A percentile compares a stretch with the other conserved stretches of the same genome.
phyloP scores from a whole-genome alignment of 2,797 vertebrate species.

The Phrynocephalus forsythii region DNA sequence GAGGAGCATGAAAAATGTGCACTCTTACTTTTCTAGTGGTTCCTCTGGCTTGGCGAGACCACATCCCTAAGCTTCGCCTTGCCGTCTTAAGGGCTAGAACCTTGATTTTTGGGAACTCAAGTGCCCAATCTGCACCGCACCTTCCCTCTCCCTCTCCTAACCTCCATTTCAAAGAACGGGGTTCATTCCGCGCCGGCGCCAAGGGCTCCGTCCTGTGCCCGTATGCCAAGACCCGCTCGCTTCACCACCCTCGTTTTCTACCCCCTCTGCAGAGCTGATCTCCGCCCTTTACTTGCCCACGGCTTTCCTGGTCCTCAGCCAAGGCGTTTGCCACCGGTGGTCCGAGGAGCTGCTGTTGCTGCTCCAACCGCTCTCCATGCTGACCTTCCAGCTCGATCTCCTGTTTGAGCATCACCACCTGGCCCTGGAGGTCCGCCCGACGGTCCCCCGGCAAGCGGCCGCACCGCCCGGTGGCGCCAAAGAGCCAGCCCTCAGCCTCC shows the following conservation, averaged over 20 bases:
- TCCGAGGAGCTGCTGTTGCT: slow-evolving; percentile 92
- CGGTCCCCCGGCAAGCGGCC: neutral
- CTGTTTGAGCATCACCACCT: slow-evolving; percentile 95
- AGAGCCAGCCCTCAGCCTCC: fast-evolving
- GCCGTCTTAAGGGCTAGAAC: neutral
- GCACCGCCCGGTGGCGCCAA: neutral
- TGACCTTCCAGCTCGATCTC: slow-evolving; percentile 94
- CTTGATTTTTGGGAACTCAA: neutral
- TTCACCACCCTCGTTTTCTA: neutral
- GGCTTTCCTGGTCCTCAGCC: slow-evolving; percentile 88
- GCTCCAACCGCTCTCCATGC: slow-evolving; percentile 92
- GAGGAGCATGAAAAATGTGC: too few relatives aligned
- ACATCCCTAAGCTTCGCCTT: neutral
- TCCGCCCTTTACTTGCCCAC: slow-evolving; percentile 85
- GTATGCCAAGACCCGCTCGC: neutral
- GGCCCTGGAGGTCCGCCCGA: slow-evolving; percentile 71
- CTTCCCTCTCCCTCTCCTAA: too few relatives aligned
- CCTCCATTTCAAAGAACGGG: too few relatives aligned
- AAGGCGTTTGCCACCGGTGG: slow-evolving; percentile 81
- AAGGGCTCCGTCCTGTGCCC: neutral
- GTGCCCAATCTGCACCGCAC: neutral
- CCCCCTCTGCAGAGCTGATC: slow-evolving; percentile 81
- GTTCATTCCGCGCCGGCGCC: too few relatives aligned
- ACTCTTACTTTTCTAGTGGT: too few relatives aligned
- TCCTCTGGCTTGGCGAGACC: too few relatives aligned